Conservation (phyloP, 2,888 invertebrate species). For the Ophion obscuratus region DNA sequence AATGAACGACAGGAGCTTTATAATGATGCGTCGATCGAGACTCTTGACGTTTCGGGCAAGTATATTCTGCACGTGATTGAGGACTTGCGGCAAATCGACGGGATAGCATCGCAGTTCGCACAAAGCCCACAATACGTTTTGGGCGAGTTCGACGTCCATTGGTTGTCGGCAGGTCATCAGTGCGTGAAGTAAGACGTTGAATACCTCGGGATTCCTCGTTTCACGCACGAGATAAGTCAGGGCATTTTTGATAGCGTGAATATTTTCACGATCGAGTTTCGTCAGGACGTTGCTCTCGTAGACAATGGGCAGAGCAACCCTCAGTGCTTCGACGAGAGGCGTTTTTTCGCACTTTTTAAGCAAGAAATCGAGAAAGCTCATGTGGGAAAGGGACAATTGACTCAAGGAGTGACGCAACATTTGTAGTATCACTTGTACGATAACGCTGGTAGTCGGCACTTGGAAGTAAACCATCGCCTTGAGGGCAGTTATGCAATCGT, state of each 20-base stretch:
- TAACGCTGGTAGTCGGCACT: constrained; percentile 86
- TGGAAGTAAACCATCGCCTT: constrained; percentile 87
- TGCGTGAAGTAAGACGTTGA: constrained; percentile 26
- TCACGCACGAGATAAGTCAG: constrained; percentile 83
- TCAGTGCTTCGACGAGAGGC: constrained; percentile 88
- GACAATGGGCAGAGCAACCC: constrained; percentile 88
- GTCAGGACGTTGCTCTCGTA: constrained; percentile 87
- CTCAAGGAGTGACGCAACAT: constrained; percentile 87
- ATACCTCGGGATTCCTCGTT: constrained; percentile 42
- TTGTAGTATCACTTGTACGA: constrained; percentile 88
- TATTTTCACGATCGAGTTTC: constrained; percentile 86
- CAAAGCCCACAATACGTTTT: constrained; percentile 19
- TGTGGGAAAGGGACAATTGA: constrained; percentile 86
- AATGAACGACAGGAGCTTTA: not conserved
- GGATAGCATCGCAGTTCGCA: constrained; percentile 5
- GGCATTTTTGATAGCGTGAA: constrained; percentile 85
- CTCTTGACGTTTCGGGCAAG: constrained; percentile 19
- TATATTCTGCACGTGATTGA: constrained; percentile 28
- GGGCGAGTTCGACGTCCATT: not conserved
- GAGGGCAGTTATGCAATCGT: constrained; percentile 86
- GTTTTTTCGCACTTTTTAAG: constrained; percentile 85
- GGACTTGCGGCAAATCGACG: not conserved
- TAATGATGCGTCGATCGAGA: not conserved
- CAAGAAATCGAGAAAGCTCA: constrained; percentile 87
- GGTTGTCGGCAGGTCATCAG: constrained; percentile 46